A percentile compares a stretch with the other conserved stretches of the same genome.
Evolutionary conservation across 2,888 invertebrate species (phyloP).

Genomic region (Patella ulyssiponensis): DNA sequence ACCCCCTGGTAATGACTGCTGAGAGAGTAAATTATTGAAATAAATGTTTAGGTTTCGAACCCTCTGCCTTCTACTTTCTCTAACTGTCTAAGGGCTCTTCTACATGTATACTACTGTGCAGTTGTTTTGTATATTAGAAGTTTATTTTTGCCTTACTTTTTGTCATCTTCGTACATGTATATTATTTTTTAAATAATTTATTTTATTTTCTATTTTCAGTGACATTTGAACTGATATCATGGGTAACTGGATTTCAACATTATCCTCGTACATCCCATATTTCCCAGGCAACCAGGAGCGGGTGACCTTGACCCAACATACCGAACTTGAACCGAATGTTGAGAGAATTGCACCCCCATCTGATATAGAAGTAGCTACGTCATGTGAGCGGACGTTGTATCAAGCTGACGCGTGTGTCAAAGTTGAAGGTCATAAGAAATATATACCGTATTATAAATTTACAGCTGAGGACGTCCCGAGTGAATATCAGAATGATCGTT

Average conservation of each 20-base stretch:
- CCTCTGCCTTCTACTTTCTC: too few species aligned
- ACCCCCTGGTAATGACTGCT: too few species aligned
- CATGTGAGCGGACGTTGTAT: constrained; percentile 7
- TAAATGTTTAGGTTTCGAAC: too few species aligned
- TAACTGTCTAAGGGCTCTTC: too few species aligned
- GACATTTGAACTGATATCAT: not conserved
- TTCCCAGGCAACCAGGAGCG: not conserved
- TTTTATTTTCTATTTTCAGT: not conserved
- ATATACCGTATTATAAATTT: not conserved
- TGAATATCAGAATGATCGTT: not conserved
- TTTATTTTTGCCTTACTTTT: too few species aligned
- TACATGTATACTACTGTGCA: too few species aligned
- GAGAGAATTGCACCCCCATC: not conserved
- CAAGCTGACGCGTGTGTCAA: not conserved
- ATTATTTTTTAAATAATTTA: too few species aligned
- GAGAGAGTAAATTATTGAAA: too few species aligned
- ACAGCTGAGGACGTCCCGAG: not conserved
- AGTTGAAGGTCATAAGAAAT: not conserved
- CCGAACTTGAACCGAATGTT: not conserved
- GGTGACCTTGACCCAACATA: not conserved
- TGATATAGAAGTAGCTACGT: not conserved
- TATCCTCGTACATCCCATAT: not conserved
- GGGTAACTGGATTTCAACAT: constrained; percentile 4
- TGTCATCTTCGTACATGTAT: too few species aligned
- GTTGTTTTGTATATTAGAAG: too few species aligned